phyloP scores from a whole-genome alignment of 2,113 vertebrate genomes.

The Collichthys lucidus region DNA sequence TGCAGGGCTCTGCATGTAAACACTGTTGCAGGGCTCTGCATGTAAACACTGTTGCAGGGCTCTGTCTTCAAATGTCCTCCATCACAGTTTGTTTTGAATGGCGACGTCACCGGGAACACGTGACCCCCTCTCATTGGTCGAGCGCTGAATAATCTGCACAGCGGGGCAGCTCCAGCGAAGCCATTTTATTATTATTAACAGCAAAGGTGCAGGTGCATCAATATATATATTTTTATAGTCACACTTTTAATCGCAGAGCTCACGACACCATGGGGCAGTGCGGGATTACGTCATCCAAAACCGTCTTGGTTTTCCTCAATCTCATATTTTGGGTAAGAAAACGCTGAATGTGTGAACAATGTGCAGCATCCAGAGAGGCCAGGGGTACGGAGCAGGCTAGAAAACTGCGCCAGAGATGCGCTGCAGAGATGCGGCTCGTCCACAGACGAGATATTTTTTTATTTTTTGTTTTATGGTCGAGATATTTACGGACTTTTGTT shows the following conservation, averaged over 20 bases:
- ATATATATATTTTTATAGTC: conserved; percentile 6
- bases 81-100: conserved; percentile 61
- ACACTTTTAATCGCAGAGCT: not conserved
- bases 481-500: not conserved
- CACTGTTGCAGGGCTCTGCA: too few relatives aligned
- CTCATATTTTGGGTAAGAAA: conserved; percentile 97
- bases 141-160: conserved; percentile 39
- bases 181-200: conserved; percentile 80
- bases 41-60: too few relatives aligned
- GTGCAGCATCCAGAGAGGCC: conserved; percentile 57
- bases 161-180: conserved; percentile 61
- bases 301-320: conserved; percentile 96
- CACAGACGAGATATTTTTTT: not conserved
- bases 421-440: not conserved
- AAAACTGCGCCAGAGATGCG: conserved; percentile 71
- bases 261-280: conserved; percentile 87
- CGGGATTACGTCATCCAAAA: conserved; percentile 97
- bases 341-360: conserved; percentile 30
- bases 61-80: not conserved
- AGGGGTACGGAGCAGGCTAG: conserved; percentile 47
- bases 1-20: too few relatives aligned
- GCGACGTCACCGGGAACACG: conserved; percentile 50
- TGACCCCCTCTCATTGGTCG: conserved; percentile 67
- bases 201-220: conserved; percentile 73
- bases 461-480: too few relatives aligned